Evolutionary conservation across 2,797 vertebrate species (phyloP).

Genomic region (Xiphorhynchus erythropygius): DNA sequence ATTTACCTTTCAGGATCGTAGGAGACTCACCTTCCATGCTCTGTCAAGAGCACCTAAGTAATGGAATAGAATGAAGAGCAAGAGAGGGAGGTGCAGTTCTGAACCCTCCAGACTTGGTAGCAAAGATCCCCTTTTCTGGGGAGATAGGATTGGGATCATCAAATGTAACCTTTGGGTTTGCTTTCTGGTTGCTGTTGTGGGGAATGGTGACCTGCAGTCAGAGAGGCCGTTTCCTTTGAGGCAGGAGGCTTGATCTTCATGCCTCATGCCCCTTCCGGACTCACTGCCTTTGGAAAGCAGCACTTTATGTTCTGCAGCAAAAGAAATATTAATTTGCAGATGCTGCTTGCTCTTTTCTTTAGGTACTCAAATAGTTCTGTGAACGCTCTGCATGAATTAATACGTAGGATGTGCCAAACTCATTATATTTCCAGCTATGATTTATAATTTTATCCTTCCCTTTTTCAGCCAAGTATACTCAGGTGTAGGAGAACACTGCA

Average conservation of each 20-base stretch:
- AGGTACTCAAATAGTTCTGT: background rate
- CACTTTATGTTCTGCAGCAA: background rate
- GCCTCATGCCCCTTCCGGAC: background rate
- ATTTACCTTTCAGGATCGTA: background rate
- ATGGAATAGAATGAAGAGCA: background rate
- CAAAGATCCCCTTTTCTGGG: background rate
- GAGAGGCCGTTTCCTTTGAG: background rate
- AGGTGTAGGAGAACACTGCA: background rate
- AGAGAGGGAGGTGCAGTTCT: background rate
- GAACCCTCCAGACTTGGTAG: background rate
- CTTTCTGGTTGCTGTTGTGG: background rate
- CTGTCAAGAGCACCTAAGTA: background rate
- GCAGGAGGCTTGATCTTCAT: background rate
- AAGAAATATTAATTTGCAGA: slow-evolving; percentile 7
- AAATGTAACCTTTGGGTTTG: background rate
- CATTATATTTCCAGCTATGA: background rate
- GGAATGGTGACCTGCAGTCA: background rate
- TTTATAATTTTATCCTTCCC: background rate
- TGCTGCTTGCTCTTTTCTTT: background rate
- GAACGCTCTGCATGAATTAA: background rate
- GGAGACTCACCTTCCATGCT: background rate
- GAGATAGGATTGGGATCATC: background rate
- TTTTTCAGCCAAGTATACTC: background rate
- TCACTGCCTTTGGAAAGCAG: slow-evolving; percentile 22
- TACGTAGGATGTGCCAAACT: slow-evolving; percentile 16